A percentile compares a stretch with the other conserved stretches of the same genome.
These are phyloP conservation scores for Tragulus kanchil DNA, from an alignment of 2,113 vertebrate species.

Conservation along the genomic window DNA sequence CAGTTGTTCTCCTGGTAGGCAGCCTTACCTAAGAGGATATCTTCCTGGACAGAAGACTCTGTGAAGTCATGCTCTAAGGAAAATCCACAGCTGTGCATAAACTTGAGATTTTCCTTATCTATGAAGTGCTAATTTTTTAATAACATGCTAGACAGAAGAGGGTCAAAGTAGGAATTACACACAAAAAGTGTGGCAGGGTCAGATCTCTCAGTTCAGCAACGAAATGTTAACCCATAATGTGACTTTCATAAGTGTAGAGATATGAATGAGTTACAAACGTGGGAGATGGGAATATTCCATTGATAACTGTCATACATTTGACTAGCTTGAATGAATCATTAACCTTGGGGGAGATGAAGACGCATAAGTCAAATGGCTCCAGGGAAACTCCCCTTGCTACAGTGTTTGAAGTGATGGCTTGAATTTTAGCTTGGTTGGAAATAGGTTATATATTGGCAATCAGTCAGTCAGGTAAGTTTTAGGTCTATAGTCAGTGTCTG, in stretches of 20 bases:
- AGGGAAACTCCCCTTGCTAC: neutral
- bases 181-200: neutral
- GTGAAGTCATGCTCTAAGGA: conserved; percentile 48
- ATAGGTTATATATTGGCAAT: neutral
- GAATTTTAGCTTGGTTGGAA: neutral
- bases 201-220: neutral
- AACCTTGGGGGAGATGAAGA: neutral
- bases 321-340: neutral
- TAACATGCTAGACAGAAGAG: neutral
- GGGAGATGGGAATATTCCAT: neutral
- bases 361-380: neutral
- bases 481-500: neutral
- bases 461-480: neutral
- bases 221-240: neutral
- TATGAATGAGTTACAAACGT: neutral
- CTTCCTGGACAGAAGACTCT: conserved; percentile 49
- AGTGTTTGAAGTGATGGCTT: neutral
- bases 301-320: neutral
- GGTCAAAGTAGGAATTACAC: neutral
- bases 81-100: conserved; percentile 36
- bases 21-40: conserved; percentile 42
- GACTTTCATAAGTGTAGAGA: neutral
- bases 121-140: neutral
- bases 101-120: conserved; percentile 27
- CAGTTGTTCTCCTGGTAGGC: conserved; percentile 59